Evolutionary conservation across 2,113 vertebrate species (phyloP).

Genomic region (Athene noctua): DNA sequence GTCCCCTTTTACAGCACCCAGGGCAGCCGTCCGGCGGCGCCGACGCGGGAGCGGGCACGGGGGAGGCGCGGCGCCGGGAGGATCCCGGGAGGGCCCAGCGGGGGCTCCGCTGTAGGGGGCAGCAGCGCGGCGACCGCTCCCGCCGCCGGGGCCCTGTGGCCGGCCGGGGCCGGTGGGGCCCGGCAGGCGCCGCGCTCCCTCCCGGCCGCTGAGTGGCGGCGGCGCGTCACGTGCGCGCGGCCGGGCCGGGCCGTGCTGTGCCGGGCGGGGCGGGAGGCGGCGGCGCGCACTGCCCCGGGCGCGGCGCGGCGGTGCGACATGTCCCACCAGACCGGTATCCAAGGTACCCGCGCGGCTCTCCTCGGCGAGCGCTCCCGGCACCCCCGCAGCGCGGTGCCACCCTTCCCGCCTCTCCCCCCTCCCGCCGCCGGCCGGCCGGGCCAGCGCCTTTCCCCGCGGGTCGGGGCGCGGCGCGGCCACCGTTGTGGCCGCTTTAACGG

Average conservation of each 20-base stretch:
- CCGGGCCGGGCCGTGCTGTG: not conserved
- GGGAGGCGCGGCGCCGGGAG: no score
- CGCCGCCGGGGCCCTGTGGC: not conserved
- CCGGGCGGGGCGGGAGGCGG: not conserved
- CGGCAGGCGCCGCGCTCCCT: not conserved
- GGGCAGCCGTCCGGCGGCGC: no score
- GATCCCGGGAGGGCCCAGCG: not conserved
- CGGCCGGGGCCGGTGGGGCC: not conserved
- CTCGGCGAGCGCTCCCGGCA: not conserved
- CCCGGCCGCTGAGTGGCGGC: slow-evolving; percentile 15
- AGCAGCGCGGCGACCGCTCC: not conserved
- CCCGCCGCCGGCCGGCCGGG: not conserved
- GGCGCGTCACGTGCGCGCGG: slow-evolving; percentile 30
- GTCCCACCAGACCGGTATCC: slow-evolving; percentile 96
- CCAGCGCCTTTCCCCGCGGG: not conserved
- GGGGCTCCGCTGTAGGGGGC: not conserved
- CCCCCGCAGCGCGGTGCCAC: not conserved
- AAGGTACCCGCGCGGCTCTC: slow-evolving; percentile 77
- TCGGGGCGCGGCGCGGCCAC: not conserved
- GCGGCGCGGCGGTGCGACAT: slow-evolving; percentile 60
- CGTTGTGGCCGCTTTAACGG: not conserved
- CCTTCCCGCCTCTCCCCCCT: no score
- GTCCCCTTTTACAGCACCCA: rapidly evolving
- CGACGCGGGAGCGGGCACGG: not conserved
- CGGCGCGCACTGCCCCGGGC: not conserved